Percentiles rank a stretch among this genome's conserved stretches.
These are phyloP conservation scores for Drosophila elegans DNA, from an alignment of 1,140 invertebrate species.

Conservation along the genomic window DNA sequence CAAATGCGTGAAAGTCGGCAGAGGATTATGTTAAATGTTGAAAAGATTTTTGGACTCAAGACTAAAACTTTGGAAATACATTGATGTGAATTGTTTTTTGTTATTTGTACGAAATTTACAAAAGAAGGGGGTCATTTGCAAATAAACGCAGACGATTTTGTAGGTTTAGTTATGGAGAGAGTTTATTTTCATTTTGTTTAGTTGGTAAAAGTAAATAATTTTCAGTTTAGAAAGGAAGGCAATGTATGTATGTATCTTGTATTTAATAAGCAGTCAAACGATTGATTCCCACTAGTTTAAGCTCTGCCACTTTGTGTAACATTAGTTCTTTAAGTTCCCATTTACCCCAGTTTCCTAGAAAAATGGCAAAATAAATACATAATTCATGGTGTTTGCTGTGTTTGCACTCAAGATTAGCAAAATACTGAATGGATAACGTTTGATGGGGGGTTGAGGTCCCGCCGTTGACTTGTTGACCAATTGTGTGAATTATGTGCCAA, in stretches of 20 bases:
- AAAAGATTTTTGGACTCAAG: background rate
- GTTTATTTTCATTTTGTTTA: too few species aligned
- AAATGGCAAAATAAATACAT: conserved; percentile 39
- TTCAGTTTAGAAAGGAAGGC: too few species aligned
- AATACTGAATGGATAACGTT: background rate
- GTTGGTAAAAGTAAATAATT: too few species aligned
- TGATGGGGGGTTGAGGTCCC: background rate
- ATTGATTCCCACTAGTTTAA: too few species aligned
- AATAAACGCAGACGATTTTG: too few species aligned
- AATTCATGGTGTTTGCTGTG: conserved; percentile 22
- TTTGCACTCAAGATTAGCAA: conserved; percentile 15
- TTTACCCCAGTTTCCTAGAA: background rate
- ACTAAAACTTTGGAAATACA: background rate
- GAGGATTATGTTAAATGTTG: conserved; percentile 27
- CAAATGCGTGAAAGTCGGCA: conserved; percentile 28
- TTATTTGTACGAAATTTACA: too few species aligned
- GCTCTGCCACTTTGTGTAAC: background rate
- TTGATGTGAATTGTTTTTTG: background rate
- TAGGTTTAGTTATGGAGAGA: too few species aligned
- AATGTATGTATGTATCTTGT: too few species aligned
- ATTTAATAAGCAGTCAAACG: too few species aligned
- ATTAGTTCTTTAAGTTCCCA: background rate
- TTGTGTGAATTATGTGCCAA: conserved; percentile 67
- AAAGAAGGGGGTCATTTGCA: too few species aligned
- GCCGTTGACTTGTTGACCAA: conserved; percentile 56